Evolutionary conservation across 2,797 vertebrate species (phyloP), one percentile per base, ranked within the genome.

Genomic region (Adelosebastes latens): DNA sequence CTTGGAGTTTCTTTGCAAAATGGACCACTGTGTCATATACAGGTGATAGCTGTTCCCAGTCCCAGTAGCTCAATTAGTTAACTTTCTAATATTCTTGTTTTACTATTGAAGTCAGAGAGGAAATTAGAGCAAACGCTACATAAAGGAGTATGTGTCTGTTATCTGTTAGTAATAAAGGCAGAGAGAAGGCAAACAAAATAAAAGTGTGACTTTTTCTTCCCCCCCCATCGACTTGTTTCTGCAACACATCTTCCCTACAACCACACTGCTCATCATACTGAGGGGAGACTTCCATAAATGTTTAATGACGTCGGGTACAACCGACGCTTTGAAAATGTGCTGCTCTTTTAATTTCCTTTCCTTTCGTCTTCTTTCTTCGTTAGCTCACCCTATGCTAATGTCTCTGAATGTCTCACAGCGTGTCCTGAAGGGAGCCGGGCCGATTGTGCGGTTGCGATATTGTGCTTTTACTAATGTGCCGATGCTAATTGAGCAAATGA

Each of bases 251-350:
- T 96, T 96, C 95, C 95, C 96, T 95, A 94, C 96, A 95, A 97
- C 96, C 96, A 97, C 96, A 96, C 96, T 73, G 96, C 96, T 97
- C 96, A 95, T 97, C 96, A 97, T 95, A 95, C 95, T 95, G 95
- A 94, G 67, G 94, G 94, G 96, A 96, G 96, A 96, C 96, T 97
- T 97, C 94, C 97, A 98, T 99, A 96, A 96, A 99, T 98, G 97
- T 98, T 99, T 99, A 98, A 99, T 98, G 97, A 96, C 78, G 96
- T 95, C 93, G 96, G 96, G 95, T 96, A 96, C 96, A 97, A 97
- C 94, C 94, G 94, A 92, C 93, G 96, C 97, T 97, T 97, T 97
- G 97, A 98, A 96, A 98, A 98, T 97, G 95, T 96, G 97, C 96
- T 97, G 96, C 96, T 96, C 95, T 97, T 97, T 97, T 96, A 96